Evolutionary conservation across 2,888 invertebrate species (phyloP).

Genomic region (Oasisia sp.): DNA sequence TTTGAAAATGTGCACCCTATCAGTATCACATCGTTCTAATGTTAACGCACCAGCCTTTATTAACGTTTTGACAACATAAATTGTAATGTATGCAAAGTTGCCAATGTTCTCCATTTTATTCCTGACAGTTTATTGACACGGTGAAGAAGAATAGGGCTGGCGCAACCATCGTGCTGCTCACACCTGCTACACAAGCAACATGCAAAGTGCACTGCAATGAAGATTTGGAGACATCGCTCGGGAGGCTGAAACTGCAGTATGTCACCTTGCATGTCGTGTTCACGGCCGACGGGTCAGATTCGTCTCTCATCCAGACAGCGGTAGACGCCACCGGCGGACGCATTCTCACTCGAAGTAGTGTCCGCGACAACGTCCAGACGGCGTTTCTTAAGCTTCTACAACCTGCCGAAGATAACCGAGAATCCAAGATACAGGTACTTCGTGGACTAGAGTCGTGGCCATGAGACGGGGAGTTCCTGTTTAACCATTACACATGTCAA

Average conservation of each 20-base stretch:
- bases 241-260: neutral
- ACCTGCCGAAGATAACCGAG: neutral
- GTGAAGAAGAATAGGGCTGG: neutral
- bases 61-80: neutral
- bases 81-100: neutral
- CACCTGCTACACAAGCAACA: neutral
- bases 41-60: neutral
- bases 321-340: slow-evolving; percentile 31
- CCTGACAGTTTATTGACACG: neutral
- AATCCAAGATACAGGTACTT: neutral
- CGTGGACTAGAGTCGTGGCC: no score
- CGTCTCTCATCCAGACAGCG: slow-evolving; percentile 20
- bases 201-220: neutral
- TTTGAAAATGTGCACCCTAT: neutral
- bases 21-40: neutral
- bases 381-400: neutral
- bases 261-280: neutral
- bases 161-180: neutral
- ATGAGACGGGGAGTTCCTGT: no score
- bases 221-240: neutral
- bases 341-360: neutral
- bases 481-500: no score
- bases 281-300: neutral
- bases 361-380: neutral
- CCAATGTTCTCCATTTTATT: neutral